Evolutionary conservation across 2,113 vertebrate genomes (phyloP), one percentile per base, ranked within the genome.

Genomic region (Proterorhinus semilunaris): DNA sequence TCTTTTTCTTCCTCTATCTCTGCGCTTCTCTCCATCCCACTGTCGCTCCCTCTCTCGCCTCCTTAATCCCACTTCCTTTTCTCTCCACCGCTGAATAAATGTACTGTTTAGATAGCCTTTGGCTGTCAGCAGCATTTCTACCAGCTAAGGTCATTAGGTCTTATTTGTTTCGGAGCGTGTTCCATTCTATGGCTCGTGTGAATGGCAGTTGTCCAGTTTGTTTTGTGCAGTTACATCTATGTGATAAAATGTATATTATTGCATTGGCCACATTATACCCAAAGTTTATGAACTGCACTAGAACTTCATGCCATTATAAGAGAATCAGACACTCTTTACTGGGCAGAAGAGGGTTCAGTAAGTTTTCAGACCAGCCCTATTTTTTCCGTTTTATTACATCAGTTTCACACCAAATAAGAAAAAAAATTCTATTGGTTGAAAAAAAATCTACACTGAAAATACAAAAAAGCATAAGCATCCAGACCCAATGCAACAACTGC

Each of bases 1-100:
- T 88, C 75, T 49, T 74, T 84, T 81, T 83, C 79, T 78, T 79
- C 66, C 82, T 86, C 79, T 81, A 79, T 81, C 85, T 75, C 62
- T 62, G 73, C 77, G 65, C 71, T 57, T 80, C 79, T 68, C 57
- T 74, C 76, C 65, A 76, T 76, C 69, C 68, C 63, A 51, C 67
- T 64, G 68, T 69, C 64, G 58, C 67, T 44, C 67, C 65, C 67
- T 44, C 66, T 64, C 62, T 61, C 72, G 57, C 64, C 51, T 66
- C 65, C 66, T 75, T 72, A 76, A 81, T 79, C 74, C 74, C 72
- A 69, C 79, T 68, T 68, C 53, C 69, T 72, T 68, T 79, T 78
- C 67, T 71, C 54, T 52, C 68, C 54, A 51, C 55, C 71, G 53
- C 79, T 78, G 78, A 82, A 77, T 82, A 77, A 65, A 64, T 76